Base-by-base conservation (phyloP, 1,140 invertebrate genomes). In the Eupristina koningsbergeri region DNA sequence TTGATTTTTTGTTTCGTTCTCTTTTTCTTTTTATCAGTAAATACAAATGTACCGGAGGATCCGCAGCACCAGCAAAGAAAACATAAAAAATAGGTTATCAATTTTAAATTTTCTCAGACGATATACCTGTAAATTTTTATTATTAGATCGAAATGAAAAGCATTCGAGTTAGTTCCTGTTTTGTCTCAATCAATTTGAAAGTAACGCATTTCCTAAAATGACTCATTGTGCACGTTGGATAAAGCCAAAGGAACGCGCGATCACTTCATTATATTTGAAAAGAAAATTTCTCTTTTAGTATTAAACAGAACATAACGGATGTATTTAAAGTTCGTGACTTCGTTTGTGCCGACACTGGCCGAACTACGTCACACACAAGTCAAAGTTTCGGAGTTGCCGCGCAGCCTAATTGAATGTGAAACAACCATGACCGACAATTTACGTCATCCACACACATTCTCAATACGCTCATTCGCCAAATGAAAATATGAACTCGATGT, bases 311-410 rank as follows among this genome's bases (percentile, higher is more conserved):
- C 34, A 50, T 79, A 79, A 79, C 77, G 77, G 77, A 79, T 26
- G 61, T 50, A 41, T 79, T 79, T 50, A 50, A 79, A 79, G 39
- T 79, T 67, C 77, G 77, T 79, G 61, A 79, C 61, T 67, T 50
- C 41, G 77, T 47, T 78, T 29, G 41, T 45, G 45, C n/a, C 26
- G 26, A 63, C 75, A 26, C 53, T 0, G 0, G 6, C 22, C 19
- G 53, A 26, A 58, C 26, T 26, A 2, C 22, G 22, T 5, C 19
- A 22, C 22, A 5, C 53, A 26, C 2, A 26, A 58, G 53, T 58
- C 53, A 26, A 58, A 58, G 53, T 26, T 58, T 58, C 53, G 53
- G 9, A 58, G 22, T 5, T 26, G 53, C 22, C 47, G 47, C 13
- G 7, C 2, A 13, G 6, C 8, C 47, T 1, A 7, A 15, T 50